Evolutionary conservation across 2,888 invertebrate species (phyloP).

Genomic region (Helicoverpa assulta): DNA sequence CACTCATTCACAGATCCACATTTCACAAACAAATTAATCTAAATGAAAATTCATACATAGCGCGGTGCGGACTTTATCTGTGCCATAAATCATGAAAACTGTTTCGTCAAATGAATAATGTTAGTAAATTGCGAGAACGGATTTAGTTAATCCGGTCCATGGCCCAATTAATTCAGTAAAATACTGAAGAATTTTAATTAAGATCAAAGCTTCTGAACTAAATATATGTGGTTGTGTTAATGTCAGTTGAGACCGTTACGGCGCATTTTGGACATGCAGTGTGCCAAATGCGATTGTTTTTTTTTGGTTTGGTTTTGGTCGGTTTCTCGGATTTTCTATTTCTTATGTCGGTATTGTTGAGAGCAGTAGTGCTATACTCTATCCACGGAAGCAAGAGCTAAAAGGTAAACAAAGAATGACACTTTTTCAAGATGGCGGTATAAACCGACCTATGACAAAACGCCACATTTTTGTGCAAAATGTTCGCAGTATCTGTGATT

Average conservation of each 20-base stretch:
- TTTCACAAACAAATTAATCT: constrained; percentile 13
- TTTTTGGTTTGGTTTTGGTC: constrained; percentile 13
- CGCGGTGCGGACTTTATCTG: constrained; percentile 14
- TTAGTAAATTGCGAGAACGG: constrained; percentile 26
- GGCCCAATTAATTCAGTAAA: constrained; percentile 54
- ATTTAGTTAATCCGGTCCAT: constrained; percentile 44
- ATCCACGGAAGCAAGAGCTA: too few species aligned
- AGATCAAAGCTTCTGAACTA: constrained; percentile 51
- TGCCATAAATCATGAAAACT: constrained; percentile 37
- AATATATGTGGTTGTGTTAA: constrained; percentile 53
- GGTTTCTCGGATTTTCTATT: neutral
- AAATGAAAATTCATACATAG: constrained; percentile 26
- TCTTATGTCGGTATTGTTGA: too few species aligned
- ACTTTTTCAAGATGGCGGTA: too few species aligned
- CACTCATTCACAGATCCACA: neutral
- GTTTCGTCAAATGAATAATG: constrained; percentile 50
- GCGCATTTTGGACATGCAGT: constrained; percentile 47
- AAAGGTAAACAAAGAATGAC: too few species aligned
- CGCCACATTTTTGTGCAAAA: too few species aligned
- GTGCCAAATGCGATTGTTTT: constrained; percentile 45
- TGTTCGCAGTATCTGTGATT: too few species aligned
- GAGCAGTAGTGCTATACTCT: too few species aligned
- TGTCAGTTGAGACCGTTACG: constrained; percentile 51
- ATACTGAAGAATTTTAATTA: constrained; percentile 60
- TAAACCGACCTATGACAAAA: too few species aligned